Evolutionary conservation across 2,888 invertebrate genomes (phyloP).

Genomic region (Oxytorus armatus): DNA sequence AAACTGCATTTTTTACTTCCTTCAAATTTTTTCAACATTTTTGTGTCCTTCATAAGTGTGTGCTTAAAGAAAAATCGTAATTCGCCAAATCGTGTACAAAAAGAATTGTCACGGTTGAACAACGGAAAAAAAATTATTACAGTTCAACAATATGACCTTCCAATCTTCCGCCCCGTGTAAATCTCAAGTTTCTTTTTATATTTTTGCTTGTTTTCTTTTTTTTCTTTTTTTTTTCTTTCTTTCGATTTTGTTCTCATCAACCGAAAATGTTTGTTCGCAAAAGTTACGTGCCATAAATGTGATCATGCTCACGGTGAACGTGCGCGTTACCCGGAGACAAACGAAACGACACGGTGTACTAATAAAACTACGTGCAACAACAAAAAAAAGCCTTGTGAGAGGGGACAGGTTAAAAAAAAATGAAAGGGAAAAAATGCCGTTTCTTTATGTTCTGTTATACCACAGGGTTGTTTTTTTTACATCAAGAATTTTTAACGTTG

Average conservation of each 20-base stretch:
- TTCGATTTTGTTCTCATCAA: conserved; percentile 11
- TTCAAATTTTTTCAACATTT: too few relatives aligned
- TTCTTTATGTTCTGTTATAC: conserved; percentile 75
- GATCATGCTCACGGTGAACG: conserved; percentile 60
- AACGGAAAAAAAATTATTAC: too few relatives aligned
- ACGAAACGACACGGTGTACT: conserved; percentile 65
- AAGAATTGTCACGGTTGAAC: too few relatives aligned
- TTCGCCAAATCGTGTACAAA: too few relatives aligned
- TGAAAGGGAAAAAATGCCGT: conserved; percentile 54
- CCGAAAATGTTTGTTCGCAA: conserved; percentile 32
- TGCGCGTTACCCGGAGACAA: conserved; percentile 57
- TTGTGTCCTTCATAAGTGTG: too few relatives aligned
- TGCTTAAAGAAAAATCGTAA: too few relatives aligned
- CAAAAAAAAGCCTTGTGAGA: conserved; percentile 72
- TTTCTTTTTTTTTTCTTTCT: conserved; percentile 20
- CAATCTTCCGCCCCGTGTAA: too few relatives aligned
- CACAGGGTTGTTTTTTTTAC: conserved; percentile 72
- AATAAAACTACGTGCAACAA: conserved; percentile 69
- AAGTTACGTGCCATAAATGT: conserved; percentile 77
- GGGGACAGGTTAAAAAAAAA: conserved; percentile 71
- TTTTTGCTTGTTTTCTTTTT: background rate
- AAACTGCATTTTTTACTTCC: too few relatives aligned
- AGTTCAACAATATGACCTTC: too few relatives aligned
- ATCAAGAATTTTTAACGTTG: conserved; percentile 50
- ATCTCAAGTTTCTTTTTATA: conserved; percentile 1